Conservation (phyloP, 2,888 invertebrate genomes). For the Monoplex corrugatus region DNA sequence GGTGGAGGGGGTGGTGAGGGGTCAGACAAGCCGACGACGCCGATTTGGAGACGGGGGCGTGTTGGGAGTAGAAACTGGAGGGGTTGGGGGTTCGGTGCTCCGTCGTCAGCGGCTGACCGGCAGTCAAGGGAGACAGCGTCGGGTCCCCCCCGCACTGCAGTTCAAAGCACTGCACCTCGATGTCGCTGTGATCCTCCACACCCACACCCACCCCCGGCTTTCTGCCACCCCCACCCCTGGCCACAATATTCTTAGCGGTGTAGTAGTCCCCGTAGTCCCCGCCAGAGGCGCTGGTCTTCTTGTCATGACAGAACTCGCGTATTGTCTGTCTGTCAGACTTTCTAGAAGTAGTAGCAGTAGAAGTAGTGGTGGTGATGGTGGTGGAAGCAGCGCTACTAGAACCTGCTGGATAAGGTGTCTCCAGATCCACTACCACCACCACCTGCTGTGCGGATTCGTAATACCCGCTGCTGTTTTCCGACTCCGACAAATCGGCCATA, state of each 20-base stretch:
- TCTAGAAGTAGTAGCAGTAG: no score
- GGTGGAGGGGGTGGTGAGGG: no score
- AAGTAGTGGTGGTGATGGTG: no score
- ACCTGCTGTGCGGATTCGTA: conserved; percentile 44
- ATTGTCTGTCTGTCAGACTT: no score
- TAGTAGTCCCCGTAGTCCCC: neutral
- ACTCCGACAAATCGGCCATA: conserved; percentile 55
- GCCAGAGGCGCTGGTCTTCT: neutral
- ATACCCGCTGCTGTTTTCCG: conserved; percentile 57
- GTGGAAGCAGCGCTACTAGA: neutral
- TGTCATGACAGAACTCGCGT: neutral
- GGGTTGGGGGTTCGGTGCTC: neutral
- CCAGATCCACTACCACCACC: neutral
- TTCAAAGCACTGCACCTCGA: conserved; percentile 25
- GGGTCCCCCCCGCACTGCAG: neutral
- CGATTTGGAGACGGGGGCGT: neutral
- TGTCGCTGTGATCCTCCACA: neutral
- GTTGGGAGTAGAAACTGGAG: neutral
- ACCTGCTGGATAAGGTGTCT: neutral
- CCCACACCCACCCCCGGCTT: neutral
- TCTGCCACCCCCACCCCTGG: neutral
- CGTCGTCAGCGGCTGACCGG: no score
- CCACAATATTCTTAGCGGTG: neutral
- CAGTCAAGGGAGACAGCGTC: neutral
- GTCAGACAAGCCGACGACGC: no score